A percentile compares a stretch with the other conserved stretches of the same genome.
Conservation (phyloP, 35 echinoderm and acorn worm genomes). For the Patiria miniata region DNA sequence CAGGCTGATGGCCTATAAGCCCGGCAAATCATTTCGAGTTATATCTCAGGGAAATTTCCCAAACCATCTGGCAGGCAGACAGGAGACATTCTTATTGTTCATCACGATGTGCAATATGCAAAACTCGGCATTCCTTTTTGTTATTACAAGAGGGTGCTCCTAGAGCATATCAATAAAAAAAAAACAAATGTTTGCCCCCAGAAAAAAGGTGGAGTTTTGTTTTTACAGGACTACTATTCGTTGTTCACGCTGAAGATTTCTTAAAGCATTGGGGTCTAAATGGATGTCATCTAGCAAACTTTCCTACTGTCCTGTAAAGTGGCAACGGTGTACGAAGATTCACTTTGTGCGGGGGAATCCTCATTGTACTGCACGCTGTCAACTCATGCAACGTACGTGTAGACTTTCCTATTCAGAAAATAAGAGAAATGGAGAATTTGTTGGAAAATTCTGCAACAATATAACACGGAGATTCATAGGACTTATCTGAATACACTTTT, state of each 20-base stretch:
- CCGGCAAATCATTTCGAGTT: too few relatives aligned
- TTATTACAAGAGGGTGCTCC: too few relatives aligned
- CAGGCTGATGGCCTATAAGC: too few relatives aligned
- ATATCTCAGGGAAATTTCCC: too few relatives aligned
- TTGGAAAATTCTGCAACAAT: not conserved
- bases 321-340: not conserved
- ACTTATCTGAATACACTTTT: not conserved
- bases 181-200: too few relatives aligned
- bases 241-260: not conserved
- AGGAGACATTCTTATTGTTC: too few relatives aligned
- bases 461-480: not conserved
- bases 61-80: too few relatives aligned
- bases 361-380: not conserved
- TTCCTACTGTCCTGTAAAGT: not conserved
- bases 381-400: slow-evolving; percentile 77
- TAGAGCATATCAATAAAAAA: too few relatives aligned
- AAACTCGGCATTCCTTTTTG: too few relatives aligned
- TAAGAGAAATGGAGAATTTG: slow-evolving; percentile 31
- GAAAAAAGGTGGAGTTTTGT: too few relatives aligned
- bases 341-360: not conserved
- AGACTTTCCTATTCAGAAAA: slow-evolving; percentile 78
- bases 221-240: not conserved
- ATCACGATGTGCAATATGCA: too few relatives aligned
- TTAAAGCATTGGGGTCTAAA: not conserved
- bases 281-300: not conserved